These are phyloP conservation scores for Pedionomus torquatus DNA, from an alignment of 2,113 vertebrate species.

Conservation along the genomic window DNA sequence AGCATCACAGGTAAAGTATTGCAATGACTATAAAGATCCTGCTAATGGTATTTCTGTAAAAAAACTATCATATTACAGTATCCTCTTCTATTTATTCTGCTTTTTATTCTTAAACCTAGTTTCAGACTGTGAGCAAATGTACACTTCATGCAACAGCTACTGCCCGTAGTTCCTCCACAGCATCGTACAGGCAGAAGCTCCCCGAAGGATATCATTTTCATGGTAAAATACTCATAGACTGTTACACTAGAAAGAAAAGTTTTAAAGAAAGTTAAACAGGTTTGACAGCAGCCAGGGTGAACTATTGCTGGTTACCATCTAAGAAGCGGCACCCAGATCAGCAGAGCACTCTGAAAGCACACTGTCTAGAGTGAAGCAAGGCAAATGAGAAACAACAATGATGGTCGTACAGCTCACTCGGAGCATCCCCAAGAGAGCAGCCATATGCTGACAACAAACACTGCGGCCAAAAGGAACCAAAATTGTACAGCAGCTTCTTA, in stretches of 20 bases:
- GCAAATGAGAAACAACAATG: neutral
- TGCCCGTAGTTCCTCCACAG: neutral
- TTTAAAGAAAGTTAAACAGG: neutral
- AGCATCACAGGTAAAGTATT: neutral
- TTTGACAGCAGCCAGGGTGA: neutral
- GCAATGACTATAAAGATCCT: neutral
- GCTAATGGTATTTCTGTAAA: neutral
- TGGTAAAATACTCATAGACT: neutral
- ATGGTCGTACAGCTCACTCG: neutral
- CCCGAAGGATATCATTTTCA: neutral
- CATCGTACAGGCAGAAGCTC: neutral
- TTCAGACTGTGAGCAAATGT: neutral
- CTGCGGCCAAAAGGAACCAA: conserved; percentile 10
- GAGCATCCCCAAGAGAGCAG: neutral
- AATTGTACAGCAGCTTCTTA: conserved; percentile 26
- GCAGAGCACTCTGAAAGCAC: neutral
- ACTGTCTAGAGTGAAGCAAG: neutral
- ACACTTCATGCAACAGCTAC: neutral
- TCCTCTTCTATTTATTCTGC: neutral
- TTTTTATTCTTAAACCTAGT: neutral
- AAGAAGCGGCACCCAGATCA: neutral
- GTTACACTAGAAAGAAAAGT: neutral
- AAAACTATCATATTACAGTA: neutral
- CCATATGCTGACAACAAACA: neutral
- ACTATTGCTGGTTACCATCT: neutral